Conservation (phyloP, 2,113 vertebrate species). For the Camelus bactrianus region DNA sequence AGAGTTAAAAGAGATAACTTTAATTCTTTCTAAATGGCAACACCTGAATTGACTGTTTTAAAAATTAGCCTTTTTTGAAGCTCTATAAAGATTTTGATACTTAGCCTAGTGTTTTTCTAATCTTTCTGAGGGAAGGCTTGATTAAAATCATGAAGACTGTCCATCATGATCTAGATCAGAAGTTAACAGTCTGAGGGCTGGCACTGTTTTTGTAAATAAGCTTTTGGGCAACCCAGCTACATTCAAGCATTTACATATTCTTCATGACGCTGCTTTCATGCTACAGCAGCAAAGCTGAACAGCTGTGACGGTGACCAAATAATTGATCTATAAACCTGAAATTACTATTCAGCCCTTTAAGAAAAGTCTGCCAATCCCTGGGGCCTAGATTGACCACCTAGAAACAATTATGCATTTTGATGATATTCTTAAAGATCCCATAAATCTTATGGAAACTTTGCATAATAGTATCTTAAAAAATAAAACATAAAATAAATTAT, state of each 20-base stretch:
- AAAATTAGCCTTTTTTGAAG: not conserved
- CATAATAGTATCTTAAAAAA: not conserved
- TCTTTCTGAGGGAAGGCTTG: not conserved
- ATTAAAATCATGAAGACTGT: not conserved
- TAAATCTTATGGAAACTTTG: not conserved
- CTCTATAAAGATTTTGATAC: not conserved
- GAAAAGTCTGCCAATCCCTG: not conserved
- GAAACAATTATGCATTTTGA: not conserved
- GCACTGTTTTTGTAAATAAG: not conserved
- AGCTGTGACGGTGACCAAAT: not conserved
- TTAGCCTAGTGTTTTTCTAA: not conserved
- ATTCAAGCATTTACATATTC: not conserved
- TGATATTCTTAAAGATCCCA: too few species aligned
- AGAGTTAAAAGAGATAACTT: not conserved
- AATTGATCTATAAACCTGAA: not conserved
- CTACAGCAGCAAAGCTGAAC: not conserved
- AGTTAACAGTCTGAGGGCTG: not conserved
- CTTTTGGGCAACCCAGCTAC: not conserved
- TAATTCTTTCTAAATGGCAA: not conserved
- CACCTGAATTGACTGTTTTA: not conserved
- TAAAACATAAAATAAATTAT: not conserved
- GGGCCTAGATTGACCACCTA: not conserved
- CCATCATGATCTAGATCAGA: not conserved
- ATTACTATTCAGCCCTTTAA: not conserved
- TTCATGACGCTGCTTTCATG: not conserved